Base-by-base conservation (phyloP, 2,888 invertebrate species). In the Tetragnatha montana region DNA sequence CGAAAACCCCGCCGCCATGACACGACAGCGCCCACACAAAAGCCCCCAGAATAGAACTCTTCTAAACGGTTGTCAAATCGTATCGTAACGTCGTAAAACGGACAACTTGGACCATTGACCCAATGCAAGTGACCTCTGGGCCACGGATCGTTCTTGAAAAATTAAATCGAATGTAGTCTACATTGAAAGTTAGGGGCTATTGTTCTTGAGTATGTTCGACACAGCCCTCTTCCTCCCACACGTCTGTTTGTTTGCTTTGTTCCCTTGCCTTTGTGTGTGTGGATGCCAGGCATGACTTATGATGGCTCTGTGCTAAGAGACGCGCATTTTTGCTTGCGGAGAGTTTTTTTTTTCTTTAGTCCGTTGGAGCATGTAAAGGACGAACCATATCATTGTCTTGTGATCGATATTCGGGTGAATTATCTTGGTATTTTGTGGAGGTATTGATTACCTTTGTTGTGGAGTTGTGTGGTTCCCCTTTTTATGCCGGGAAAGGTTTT, bases 101-200 rank as follows among this genome's bases (percentile, higher is more conserved):
- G 21, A 51, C 60, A 60, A 80, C 80, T 86, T 86, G 74, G 80
- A 80, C 86, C 80, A 86, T 86, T 86, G 86, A 86, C 86, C 86
- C 68, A 86, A 80, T 74, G 78, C 78, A 71, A 49, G 78, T 21
- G 74, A 86, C 86, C 86, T 86, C 73, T 79, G 60, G 73, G 79
- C 51, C 47, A 74, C 71, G 35, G 76, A 85, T 85, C 86, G 86
- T 80, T 86, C 79, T 79, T 86, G 86, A 86, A 86, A 80, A 79
- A 69, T 60, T 60, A 60, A 60, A 10, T 60, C 17, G 60, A 60
- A 60, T 60, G 60, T 60, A 60, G 60, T 60, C 60, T 60, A 60
- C 60, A 60, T 60, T 60, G 60, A 60, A 60, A 60, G 60, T 60
- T 60, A 60, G 70, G 70, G 70, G 69, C 78, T 50, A 78, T 78